Evolutionary conservation across 2,113 vertebrate species (phyloP), one percentile per base, ranked within the genome.

Genomic region (Gavialis gangeticus): DNA sequence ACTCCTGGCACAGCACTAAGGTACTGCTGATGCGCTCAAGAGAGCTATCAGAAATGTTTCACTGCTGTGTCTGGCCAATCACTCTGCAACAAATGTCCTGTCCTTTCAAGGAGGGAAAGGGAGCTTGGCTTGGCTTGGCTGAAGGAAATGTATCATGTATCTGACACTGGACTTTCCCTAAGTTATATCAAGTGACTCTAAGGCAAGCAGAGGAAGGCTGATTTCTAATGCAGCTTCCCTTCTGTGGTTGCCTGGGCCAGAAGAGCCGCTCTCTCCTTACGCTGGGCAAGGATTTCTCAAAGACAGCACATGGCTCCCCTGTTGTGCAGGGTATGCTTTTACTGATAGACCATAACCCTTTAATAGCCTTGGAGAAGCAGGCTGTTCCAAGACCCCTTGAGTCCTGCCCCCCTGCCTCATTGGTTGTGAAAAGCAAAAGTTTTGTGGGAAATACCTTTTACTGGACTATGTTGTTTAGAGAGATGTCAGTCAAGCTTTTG

Each of bases 41-140:
- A 80, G 30, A 5, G 0, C 46, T 46, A 46, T 46, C 10, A 84
- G 11, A 58, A 58, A 8, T 16, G 83, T 67, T 13, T 64, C 73
- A 54, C 1, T 60, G 12, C 57, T 1, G 0, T 60, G 28, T 2
- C 63, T 85, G 77, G 79, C 66, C 37, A 73, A 2, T 54, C 91
- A 59, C 66, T 37, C 66, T 66, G 60, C 69, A 88, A 79, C 28
- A 92, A 89, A 92, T 94, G 91, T 15, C 69, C 82, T 34, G 10
- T 76, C 80, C n/a, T 82, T 82, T 75, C 37, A 84, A 75, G 75
- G 57, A 96, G 37, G 64, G 73, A 59, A 79, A 75, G 87, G 94
- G 93, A 94, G 58, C 46, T 17, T 91, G 56, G 64, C 78, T 19
- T 0, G 1, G 67, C 76, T 84, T 84, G 58, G 55, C 77, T 27